Base-by-base conservation (phyloP, 2,113 vertebrate genomes). In the Kryptolebias marmoratus region DNA sequence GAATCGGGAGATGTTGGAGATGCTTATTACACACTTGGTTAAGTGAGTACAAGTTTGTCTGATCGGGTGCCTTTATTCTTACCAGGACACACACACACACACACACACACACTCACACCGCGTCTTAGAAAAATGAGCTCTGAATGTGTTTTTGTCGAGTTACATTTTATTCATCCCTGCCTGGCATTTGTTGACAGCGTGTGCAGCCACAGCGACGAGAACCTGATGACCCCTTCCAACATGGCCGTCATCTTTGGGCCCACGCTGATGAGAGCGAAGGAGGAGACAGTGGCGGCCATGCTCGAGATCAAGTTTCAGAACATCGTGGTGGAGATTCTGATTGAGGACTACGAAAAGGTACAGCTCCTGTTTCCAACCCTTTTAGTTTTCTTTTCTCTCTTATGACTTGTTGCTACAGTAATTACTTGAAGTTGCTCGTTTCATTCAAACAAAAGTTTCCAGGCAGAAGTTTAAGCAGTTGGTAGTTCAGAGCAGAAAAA, bases 241-340 rank as follows among this genome's bases (percentile, higher is more conserved):
- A 98, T 99, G 96, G 98, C 95, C 0, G 98, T 98, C 59, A 96
- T 99, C 71, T 99, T 98, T 28, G 97, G 97, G 16, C 97, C 97
- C 3, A 99, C 97, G 0, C 93, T 99, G 49, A 95, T 99, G 96
- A 94, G 97, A 64, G 97, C 97, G 0, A 95, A 97, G 87, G 96
- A 96, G 88, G 97, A 98, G 84, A 98, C 97, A 0, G 97, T 98
- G 76, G 97, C 97, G 0, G 97, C 97, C 3, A 99, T 99, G 97
- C 94, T 99, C 94, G 97, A 99, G 71, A 98, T 99, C 88, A 98
- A 99, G 90, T 99, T 99, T 88, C 97, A 99, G 84, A 98, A 99
- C 86, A 98, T 98, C 0, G 96, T 98, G 0, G 94, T 96, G 0
- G 97, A 99, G 92, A 97, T 98, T 87, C 93, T 99, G 64, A 98